Conservation (phyloP, 2,797 vertebrate genomes). For the Poecile montanus region DNA sequence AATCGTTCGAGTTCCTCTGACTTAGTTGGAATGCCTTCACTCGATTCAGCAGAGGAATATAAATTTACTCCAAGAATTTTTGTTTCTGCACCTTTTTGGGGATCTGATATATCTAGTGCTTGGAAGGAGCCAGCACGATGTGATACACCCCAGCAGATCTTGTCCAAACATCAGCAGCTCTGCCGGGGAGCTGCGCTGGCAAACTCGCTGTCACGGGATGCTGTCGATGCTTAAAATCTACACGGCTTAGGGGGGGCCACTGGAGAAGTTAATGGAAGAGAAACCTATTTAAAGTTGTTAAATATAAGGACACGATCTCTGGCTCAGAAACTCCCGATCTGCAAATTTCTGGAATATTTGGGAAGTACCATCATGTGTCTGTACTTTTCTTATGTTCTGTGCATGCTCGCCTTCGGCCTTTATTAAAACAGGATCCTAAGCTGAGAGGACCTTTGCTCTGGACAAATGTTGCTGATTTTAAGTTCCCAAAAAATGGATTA, state of each 20-base stretch:
- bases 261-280: not conserved
- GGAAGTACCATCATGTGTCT: not conserved
- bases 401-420: rapidly evolving
- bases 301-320: not conserved
- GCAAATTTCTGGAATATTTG: constrained; percentile 21
- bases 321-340: not conserved
- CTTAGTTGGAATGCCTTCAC: constrained; percentile 66
- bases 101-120: not conserved
- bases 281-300: not conserved
- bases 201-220: not conserved
- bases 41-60: constrained; percentile 25
- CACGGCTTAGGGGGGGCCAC: not conserved
- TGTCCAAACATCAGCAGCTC: not conserved
- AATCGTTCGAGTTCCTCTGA: constrained; percentile 16
- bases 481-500: not conserved
- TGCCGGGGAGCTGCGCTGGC: not conserved
- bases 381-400: not conserved
- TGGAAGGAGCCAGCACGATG: not conserved
- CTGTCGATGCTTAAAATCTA: not conserved
- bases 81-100: constrained; percentile 28
- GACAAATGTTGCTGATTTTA: not conserved
- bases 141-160: not conserved
- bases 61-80: constrained; percentile 42
- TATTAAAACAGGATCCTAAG: not conserved
- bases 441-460: not conserved